These are phyloP conservation scores for Eupithecia vulgata DNA, from an alignment of 2,888 invertebrate genomes.

Conservation along the genomic window DNA sequence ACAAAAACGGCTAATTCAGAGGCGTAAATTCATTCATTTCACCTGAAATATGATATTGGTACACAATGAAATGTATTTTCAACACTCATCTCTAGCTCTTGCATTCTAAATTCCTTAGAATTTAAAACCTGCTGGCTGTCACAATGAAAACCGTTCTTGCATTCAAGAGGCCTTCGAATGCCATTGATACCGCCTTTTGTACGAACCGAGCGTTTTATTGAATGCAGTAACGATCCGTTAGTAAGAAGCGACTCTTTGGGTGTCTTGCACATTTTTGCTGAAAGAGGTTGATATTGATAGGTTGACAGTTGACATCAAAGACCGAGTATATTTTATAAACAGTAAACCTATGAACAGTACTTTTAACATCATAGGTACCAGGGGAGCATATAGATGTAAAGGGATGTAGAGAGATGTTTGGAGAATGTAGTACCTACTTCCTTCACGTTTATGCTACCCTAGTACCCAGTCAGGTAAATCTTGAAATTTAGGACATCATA, in stretches of 20 bases:
- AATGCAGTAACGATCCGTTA: conserved; percentile 39
- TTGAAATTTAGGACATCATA: no score
- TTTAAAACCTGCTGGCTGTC: conserved; percentile 50
- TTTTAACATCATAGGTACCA: no score
- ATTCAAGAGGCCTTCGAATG: conserved; percentile 44
- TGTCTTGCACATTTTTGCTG: conserved; percentile 2
- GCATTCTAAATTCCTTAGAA: conserved; percentile 43
- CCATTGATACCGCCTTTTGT: conserved; percentile 47
- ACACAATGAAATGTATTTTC: not conserved
- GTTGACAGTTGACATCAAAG: no score
- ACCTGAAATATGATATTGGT: not conserved
- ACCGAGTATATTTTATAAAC: no score
- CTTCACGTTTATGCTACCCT: no score
- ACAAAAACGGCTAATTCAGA: no score
- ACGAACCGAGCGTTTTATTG: conserved; percentile 48
- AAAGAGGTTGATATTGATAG: not conserved
- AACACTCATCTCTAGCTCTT: not conserved
- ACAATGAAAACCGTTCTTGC: conserved; percentile 46
- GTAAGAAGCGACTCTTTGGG: not conserved
- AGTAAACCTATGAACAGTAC: no score
- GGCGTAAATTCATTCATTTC: no score
- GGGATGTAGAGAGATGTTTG: no score
- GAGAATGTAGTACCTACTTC: no score
- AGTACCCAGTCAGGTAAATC: no score
- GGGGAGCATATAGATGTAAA: no score